Evolutionary conservation across 2,797 vertebrate genomes (phyloP).

Genomic region (Microctenopoma steveboyesi): DNA sequence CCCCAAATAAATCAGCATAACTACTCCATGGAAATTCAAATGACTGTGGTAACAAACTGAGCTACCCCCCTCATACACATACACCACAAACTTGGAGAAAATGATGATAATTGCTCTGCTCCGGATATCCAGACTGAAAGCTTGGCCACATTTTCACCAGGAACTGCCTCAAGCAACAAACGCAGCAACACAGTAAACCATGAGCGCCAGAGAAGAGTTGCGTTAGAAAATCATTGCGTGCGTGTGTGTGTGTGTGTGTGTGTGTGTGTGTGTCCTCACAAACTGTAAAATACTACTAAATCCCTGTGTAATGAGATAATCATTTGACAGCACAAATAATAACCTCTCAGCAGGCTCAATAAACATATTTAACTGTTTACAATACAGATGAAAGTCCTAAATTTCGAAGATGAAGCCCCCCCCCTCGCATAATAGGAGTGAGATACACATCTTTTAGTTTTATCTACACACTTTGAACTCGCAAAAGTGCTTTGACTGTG

Average conservation of each 20-base stretch:
- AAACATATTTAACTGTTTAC: background rate
- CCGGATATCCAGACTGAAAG: slow-evolving; percentile 74
- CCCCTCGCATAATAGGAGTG: background rate
- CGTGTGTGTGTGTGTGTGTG: too few relatives aligned
- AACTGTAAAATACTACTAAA: background rate
- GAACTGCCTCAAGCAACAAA: slow-evolving; percentile 36
- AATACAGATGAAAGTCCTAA: slow-evolving; percentile 10
- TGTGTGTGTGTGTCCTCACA: background rate
- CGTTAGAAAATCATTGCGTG: background rate
- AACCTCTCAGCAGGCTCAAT: background rate
- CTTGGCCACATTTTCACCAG: slow-evolving; percentile 62
- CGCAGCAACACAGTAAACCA: slow-evolving; percentile 27
- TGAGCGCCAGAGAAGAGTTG: slow-evolving; percentile 3
- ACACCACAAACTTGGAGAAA: slow-evolving; percentile 77
- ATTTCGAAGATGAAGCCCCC: slow-evolving; percentile 15
- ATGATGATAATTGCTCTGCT: slow-evolving; percentile 81
- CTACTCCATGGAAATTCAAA: slow-evolving; percentile 75
- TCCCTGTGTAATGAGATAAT: slow-evolving; percentile 8
- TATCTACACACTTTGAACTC: slow-evolving; percentile 65
- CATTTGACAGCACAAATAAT: slow-evolving; percentile 5
- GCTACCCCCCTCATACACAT: slow-evolving; percentile 26
- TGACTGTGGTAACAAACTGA: slow-evolving; percentile 65
- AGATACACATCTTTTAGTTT: slow-evolving; percentile 40
- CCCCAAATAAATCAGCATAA: slow-evolving; percentile 48
- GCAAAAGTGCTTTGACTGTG: slow-evolving; percentile 55